phyloP scores from a whole-genome alignment of 37 sponge, comb jelly and placozoan genomes.

The Haliclona indistincta region DNA sequence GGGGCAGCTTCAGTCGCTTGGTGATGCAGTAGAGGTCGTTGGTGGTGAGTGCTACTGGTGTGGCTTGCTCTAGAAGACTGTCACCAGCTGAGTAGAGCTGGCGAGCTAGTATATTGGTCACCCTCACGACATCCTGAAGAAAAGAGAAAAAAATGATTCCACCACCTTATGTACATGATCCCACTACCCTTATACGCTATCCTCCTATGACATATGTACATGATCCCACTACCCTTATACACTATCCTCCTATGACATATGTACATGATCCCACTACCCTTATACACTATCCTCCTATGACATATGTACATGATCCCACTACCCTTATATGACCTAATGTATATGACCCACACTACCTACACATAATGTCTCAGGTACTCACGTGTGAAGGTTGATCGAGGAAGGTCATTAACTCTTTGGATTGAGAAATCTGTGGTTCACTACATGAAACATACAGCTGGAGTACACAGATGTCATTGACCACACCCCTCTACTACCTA shows the following conservation, averaged over 20 bases:
- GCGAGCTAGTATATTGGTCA: slow-evolving; percentile 50
- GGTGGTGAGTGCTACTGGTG: slow-evolving; percentile 63
- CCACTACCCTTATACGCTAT: no score
- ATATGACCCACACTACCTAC: no score
- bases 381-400: slow-evolving; percentile 72
- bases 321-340: no score
- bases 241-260: no score
- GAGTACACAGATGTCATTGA: not conserved
- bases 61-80: slow-evolving; percentile 38
- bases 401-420: slow-evolving; percentile 58
- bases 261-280: no score
- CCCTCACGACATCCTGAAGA: slow-evolving; percentile 61
- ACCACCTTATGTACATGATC: no score
- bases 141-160: not conserved
- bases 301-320: no score
- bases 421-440: slow-evolving; percentile 56
- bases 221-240: no score
- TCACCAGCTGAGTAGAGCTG: slow-evolving; percentile 72
- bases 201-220: no score
- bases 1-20: slow-evolving; percentile 72
- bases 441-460: slow-evolving; percentile 20
- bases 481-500: slow-evolving; percentile 45
- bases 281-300: no score
- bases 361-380: no score
- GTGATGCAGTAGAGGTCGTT: slow-evolving; percentile 81